Evolutionary conservation across 1,140 invertebrate genomes (phyloP).

Genomic region (Sarcophaga bullata): DNA sequence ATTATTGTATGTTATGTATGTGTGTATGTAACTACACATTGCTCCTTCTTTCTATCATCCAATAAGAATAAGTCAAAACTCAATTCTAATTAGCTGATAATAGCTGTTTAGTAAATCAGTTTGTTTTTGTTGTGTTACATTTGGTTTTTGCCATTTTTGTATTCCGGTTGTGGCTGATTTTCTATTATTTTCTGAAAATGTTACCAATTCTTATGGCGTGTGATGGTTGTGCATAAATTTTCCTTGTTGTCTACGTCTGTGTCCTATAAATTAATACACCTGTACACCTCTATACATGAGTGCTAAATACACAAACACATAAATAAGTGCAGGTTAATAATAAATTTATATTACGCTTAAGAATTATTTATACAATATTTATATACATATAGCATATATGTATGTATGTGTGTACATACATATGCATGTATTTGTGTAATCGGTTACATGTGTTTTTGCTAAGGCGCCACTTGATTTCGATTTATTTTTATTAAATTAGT

Average conservation of each 20-base stretch:
- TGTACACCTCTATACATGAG: neutral
- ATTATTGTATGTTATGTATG: no score
- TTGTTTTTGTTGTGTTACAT: neutral
- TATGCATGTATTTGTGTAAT: neutral
- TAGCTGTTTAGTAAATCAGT: no score
- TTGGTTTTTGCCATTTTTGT: neutral
- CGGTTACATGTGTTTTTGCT: neutral
- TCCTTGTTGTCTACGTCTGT: neutral
- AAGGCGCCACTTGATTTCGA: conserved; percentile 6
- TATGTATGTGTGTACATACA: neutral
- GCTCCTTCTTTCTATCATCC: no score
- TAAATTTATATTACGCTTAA: conserved; percentile 13
- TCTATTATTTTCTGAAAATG: neutral
- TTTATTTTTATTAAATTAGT: conserved; percentile 16
- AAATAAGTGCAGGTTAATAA: neutral
- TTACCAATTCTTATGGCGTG: neutral
- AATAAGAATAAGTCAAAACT: no score
- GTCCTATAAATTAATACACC: conserved; percentile 5
- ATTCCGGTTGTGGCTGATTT: neutral
- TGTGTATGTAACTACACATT: no score
- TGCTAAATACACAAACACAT: neutral
- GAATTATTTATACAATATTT: neutral
- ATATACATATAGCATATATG: neutral
- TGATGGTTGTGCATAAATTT: neutral
- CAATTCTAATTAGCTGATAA: no score